A percentile compares a stretch with the other conserved stretches of the same genome.
Conservation (phyloP, 2,113 vertebrate genomes). For the Athene cunicularia region DNA sequence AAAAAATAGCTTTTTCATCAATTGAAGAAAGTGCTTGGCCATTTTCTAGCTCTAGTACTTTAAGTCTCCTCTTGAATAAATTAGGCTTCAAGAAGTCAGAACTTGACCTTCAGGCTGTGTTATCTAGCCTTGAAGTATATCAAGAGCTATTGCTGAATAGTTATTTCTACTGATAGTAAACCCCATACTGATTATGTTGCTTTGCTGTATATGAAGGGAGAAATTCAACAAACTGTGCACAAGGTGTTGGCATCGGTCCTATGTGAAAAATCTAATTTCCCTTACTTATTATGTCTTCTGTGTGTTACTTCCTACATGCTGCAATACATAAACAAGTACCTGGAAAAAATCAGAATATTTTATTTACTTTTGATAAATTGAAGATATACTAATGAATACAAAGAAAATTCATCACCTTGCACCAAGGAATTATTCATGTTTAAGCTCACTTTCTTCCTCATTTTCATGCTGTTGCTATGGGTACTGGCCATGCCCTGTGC, state of each 20-base stretch:
- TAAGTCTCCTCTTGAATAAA: slow-evolving; percentile 64
- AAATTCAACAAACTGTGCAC: not conserved
- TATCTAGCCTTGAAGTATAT: slow-evolving; percentile 48
- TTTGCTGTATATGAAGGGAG: not conserved
- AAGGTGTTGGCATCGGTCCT: not conserved
- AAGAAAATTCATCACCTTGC: not conserved
- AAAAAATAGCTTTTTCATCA: slow-evolving; percentile 45
- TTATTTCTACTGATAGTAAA: slow-evolving; percentile 31
- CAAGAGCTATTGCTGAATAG: slow-evolving; percentile 20
- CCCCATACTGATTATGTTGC: not conserved
- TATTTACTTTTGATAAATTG: not conserved
- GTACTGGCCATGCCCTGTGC: not conserved
- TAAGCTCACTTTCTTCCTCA: not conserved
- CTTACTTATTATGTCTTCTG: not conserved
- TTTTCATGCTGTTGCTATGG: slow-evolving; percentile 12
- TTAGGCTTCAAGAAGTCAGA: slow-evolving; percentile 50
- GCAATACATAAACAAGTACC: not conserved
- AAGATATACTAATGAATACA: not conserved
- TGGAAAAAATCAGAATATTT: not conserved
- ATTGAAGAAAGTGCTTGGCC: slow-evolving; percentile 21
- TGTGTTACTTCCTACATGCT: not conserved
- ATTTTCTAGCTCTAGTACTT: slow-evolving; percentile 51
- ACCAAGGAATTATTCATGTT: not conserved
- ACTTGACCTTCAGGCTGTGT: slow-evolving; percentile 52
- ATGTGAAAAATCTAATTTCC: not conserved